phyloP scores from a whole-genome alignment of 1,140 invertebrate genomes.

The Papilio aristodemus region DNA sequence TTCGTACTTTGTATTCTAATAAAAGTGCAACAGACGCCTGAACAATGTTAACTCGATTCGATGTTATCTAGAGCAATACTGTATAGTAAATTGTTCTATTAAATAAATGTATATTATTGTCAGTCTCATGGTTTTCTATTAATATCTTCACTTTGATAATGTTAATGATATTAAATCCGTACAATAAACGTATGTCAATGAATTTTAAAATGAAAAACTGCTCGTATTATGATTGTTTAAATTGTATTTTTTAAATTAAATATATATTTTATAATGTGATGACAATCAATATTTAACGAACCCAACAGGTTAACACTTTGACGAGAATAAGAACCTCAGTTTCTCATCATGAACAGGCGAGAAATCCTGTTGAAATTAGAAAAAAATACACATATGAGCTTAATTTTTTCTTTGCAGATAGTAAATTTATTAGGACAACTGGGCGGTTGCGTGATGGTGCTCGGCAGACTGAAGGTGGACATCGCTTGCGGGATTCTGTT shows the following conservation, averaged over 20 bases:
- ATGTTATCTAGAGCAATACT: neutral
- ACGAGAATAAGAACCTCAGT: too few species aligned
- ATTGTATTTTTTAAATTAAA: constrained; percentile 6
- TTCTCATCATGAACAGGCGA: too few species aligned
- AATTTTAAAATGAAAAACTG: neutral
- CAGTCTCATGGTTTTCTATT: neutral
- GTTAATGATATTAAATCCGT: neutral
- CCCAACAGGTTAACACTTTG: too few species aligned
- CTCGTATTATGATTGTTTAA: neutral
- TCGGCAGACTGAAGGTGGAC: constrained; percentile 94
- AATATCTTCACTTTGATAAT: neutral
- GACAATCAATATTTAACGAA: too few species aligned
- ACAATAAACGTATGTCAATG: neutral
- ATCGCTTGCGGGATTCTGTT: constrained; percentile 97
- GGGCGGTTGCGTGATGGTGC: constrained; percentile 96
- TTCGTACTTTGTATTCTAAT: neutral
- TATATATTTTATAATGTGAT: too few species aligned
- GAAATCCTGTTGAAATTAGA: too few species aligned
- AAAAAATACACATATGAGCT: neutral
- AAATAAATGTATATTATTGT: neutral
- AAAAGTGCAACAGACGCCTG: neutral
- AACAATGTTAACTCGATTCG: neutral
- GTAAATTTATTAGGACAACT: constrained; percentile 97
- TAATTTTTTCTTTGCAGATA: constrained; percentile 89
- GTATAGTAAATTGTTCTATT: neutral